Conservation (phyloP, 1,140 invertebrate genomes). For the Leptinotarsa defecta region DNA sequence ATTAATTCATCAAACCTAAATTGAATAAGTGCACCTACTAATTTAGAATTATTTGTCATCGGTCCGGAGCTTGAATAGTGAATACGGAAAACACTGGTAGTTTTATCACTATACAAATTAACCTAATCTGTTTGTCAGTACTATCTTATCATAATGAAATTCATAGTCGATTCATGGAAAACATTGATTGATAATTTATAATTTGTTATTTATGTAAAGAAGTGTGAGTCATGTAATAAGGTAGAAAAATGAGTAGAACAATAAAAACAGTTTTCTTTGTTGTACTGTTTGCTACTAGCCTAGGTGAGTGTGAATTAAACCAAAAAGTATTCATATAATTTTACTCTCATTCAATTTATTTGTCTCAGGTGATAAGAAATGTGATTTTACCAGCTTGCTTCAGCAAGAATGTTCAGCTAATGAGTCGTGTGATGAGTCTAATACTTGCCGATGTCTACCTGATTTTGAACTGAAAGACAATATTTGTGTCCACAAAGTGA, state of each 20-base stretch:
- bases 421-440: constrained; percentile 35
- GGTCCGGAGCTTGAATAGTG: neutral
- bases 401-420: constrained; percentile 18
- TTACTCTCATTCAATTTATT: neutral
- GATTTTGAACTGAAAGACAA: constrained; percentile 30
- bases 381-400: constrained; percentile 24
- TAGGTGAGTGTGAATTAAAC: neutral
- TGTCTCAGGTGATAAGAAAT: constrained; percentile 37
- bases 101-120: constrained; percentile 25
- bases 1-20: constrained; percentile 46
- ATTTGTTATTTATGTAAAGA: constrained; percentile 13
- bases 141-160: constrained; percentile 20
- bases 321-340: neutral
- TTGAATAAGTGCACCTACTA: constrained; percentile 46
- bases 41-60: constrained; percentile 28
- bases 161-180: constrained; percentile 3
- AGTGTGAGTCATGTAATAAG: constrained; percentile 4
- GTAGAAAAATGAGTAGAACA: constrained; percentile 24
- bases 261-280: constrained; percentile 13
- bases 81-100: neutral
- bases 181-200: constrained; percentile 18
- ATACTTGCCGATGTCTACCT: constrained; percentile 34
- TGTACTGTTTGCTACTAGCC: neutral
- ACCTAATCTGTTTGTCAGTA: constrained; percentile 22
- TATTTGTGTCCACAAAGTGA: constrained; percentile 18